These are phyloP conservation scores for Nymphalis io DNA, from an alignment of 1,140 invertebrate genomes.

Conservation along the genomic window DNA sequence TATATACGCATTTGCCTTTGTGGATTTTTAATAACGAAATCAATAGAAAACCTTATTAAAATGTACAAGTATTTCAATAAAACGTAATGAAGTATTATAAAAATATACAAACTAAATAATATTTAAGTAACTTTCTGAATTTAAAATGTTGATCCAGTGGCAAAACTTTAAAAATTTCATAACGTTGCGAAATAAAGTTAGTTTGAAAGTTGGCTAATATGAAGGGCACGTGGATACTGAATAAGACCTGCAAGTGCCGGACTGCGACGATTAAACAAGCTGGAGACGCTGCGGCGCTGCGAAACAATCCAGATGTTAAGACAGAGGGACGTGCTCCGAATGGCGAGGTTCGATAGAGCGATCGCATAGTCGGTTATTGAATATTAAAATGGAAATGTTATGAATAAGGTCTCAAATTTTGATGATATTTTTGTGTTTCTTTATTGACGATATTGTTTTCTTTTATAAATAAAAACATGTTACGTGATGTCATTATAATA, in stretches of 20 bases:
- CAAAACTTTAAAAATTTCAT: slow-evolving; percentile 36
- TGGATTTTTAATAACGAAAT: too few relatives aligned
- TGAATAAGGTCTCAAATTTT: slow-evolving; percentile 18
- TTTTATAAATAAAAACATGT: neutral
- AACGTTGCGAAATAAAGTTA: slow-evolving; percentile 33
- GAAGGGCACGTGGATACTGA: slow-evolving; percentile 31
- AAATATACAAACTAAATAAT: neutral
- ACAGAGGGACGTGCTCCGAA: slow-evolving; percentile 60
- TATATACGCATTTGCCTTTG: too few relatives aligned
- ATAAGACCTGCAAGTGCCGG: slow-evolving; percentile 45
- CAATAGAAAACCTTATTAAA: too few relatives aligned
- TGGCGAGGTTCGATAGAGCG: slow-evolving; percentile 28
- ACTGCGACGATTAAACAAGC: slow-evolving; percentile 61
- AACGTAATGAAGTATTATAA: neutral
- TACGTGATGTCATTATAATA: too few relatives aligned
- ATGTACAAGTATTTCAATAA: too few relatives aligned
- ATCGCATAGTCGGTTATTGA: slow-evolving; percentile 50
- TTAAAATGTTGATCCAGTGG: slow-evolving; percentile 3
- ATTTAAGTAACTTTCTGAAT: slow-evolving; percentile 16
- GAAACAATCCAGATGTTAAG: slow-evolving; percentile 72
- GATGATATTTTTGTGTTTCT: slow-evolving; percentile 11
- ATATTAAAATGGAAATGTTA: slow-evolving; percentile 50
- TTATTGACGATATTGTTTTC: neutral
- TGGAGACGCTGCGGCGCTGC: slow-evolving; percentile 52
- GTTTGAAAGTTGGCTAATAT: slow-evolving; percentile 34